Evolutionary conservation across 2,888 invertebrate species (phyloP), one percentile per base, ranked within the genome.

Genomic region (Yponomeuta sedellus): DNA sequence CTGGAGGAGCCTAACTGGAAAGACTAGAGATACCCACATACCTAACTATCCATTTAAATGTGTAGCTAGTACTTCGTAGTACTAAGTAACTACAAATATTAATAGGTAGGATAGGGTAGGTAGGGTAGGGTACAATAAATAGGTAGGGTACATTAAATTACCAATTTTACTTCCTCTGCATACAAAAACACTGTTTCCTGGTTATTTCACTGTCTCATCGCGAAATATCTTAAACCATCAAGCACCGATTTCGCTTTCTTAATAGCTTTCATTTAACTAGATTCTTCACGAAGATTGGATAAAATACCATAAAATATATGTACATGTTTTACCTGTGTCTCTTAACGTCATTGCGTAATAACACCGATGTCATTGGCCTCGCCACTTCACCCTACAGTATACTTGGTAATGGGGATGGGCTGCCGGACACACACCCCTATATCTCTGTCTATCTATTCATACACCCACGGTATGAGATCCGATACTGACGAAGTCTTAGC

Each of bases 121-220:
- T n/a, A n/a, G n/a, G n/a, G n/a, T n/a, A n/a, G n/a, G n/a, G n/a
- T n/a, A n/a, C n/a, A n/a, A n/a, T n/a, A n/a, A n/a, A n/a, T n/a
- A n/a, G n/a, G n/a, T n/a, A n/a, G n/a, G n/a, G n/a, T n/a, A 25
- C 25, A 25, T 5, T 34, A 8, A 34, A 34, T 34, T 19, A 61
- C 64, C 64, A 61, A 67, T n/a, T 44, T 61, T 64, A 64, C 67
- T 67, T 66, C 64, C 64, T 68, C n/a, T 16, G 16, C 44, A 4
- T 52, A 52, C 16, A 16, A 52, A 16, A 52, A 52, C 5, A 34
- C 34, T 34, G 8, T 52, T 16, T 16, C 10, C 12, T 16, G 44
- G 12, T 52, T 52, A 52, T 52, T 52, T 12, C 44, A 16, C 44
- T 52, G 12, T 52, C 44, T 52, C 5, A 34, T 34, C 44, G 44